phyloP scores from a whole-genome alignment of 1,140 invertebrate genomes.

The Apolygus lucorum region DNA sequence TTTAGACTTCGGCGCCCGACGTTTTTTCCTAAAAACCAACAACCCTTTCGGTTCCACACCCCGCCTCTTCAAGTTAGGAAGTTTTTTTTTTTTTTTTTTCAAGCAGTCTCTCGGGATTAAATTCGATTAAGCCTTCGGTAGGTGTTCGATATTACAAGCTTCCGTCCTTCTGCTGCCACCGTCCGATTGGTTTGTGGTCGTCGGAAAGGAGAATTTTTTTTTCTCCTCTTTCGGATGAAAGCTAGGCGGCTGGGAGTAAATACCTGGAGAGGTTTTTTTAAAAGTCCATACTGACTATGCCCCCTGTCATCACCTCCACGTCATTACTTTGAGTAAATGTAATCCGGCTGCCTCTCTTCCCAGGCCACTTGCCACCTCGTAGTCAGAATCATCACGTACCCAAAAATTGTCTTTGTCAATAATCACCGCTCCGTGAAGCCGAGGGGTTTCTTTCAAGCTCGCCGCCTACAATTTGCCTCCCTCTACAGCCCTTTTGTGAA shows the following conservation, averaged over 20 bases:
- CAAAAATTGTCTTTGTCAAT: neutral
- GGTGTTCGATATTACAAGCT: neutral
- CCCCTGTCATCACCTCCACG: neutral
- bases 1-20: constrained; percentile 7
- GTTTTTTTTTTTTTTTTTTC: too few species aligned
- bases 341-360: neutral
- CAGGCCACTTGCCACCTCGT: neutral
- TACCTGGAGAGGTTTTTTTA: too few species aligned
- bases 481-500: neutral
- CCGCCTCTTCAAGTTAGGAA: neutral
- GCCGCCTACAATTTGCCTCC: neutral
- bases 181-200: neutral
- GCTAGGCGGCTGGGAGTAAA: neutral
- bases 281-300: too few species aligned
- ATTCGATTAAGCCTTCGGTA: neutral
- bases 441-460: neutral
- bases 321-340: neutral
- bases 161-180: too few species aligned
- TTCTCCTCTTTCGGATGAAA: too few species aligned
- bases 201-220: neutral
- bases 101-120: neutral
- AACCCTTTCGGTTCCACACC: too few species aligned
- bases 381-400: neutral
- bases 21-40: neutral
- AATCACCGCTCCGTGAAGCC: neutral